These are phyloP conservation scores for Neolamprologus sp. DNA, from an alignment of 2,113 vertebrate genomes.

Conservation along the genomic window DNA sequence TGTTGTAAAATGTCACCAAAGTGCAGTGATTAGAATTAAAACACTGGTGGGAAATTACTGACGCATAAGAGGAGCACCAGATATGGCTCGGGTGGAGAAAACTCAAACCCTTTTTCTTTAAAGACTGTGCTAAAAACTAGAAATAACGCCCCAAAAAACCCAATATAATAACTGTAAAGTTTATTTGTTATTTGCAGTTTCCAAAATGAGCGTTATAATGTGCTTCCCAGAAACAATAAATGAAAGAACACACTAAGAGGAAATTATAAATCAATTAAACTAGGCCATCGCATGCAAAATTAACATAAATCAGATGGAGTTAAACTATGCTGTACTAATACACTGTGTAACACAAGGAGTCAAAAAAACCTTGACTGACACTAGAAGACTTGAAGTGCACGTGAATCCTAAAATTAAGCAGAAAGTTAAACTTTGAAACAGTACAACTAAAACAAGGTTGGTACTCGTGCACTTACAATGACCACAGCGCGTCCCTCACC, in stretches of 20 bases:
- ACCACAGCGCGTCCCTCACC: background rate
- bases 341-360: background rate
- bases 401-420: background rate
- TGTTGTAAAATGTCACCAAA: background rate
- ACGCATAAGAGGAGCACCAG: background rate
- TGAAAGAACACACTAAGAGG: background rate
- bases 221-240: background rate
- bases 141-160: fast-evolving
- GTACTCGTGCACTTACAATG: background rate
- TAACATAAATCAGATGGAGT: background rate
- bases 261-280: background rate
- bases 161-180: background rate
- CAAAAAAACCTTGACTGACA: background rate
- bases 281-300: background rate
- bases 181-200: background rate
- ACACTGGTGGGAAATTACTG: background rate
- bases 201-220: background rate
- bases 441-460: background rate
- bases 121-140: background rate
- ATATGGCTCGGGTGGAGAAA: background rate
- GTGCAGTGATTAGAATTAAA: background rate
- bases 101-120: background rate
- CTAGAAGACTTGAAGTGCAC: background rate
- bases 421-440: background rate
- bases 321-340: background rate